A percentile compares a stretch with the other conserved stretches of the same genome.
These are phyloP conservation scores for Calyptomena viridis DNA, from an alignment of 2,113 vertebrate genomes.

Conservation along the genomic window DNA sequence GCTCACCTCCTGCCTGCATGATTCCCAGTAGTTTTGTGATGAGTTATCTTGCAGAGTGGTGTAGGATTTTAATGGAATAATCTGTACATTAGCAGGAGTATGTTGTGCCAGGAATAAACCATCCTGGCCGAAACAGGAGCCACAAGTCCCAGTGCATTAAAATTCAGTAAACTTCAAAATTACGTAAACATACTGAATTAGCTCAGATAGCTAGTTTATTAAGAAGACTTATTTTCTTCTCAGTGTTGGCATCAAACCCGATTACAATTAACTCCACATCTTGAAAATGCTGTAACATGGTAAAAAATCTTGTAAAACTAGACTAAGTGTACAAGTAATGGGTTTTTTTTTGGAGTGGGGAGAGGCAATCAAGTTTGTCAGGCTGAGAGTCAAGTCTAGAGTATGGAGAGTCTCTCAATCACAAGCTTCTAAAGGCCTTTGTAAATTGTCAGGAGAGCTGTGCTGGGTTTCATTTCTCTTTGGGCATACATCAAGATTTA, in stretches of 20 bases:
- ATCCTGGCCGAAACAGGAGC: not conserved
- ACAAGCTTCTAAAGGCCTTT: not conserved
- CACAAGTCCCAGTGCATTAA: constrained; percentile 11
- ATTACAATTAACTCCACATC: not conserved
- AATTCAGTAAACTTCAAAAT: not conserved
- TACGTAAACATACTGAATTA: not conserved
- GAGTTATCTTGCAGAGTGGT: not conserved
- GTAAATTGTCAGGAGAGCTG: not conserved
- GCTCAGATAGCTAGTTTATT: not conserved
- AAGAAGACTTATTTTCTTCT: not conserved
- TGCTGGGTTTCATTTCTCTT: not conserved
- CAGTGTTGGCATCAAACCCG: not conserved
- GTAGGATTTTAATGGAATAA: constrained; percentile 10
- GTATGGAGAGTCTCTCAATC: not conserved
- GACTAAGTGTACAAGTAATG: not conserved
- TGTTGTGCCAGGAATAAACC: not conserved
- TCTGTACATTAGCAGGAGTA: not conserved
- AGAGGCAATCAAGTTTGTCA: not conserved
- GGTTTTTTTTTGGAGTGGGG: not conserved
- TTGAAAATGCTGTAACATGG: not conserved
- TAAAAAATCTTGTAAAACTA: not conserved
- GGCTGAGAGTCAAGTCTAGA: not conserved
- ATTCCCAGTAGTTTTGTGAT: constrained; percentile 34
- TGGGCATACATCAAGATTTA: not conserved
- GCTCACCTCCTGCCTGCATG: not conserved